phyloP scores from a whole-genome alignment of 2,888 invertebrate species.

The Tridacna crocea region DNA sequence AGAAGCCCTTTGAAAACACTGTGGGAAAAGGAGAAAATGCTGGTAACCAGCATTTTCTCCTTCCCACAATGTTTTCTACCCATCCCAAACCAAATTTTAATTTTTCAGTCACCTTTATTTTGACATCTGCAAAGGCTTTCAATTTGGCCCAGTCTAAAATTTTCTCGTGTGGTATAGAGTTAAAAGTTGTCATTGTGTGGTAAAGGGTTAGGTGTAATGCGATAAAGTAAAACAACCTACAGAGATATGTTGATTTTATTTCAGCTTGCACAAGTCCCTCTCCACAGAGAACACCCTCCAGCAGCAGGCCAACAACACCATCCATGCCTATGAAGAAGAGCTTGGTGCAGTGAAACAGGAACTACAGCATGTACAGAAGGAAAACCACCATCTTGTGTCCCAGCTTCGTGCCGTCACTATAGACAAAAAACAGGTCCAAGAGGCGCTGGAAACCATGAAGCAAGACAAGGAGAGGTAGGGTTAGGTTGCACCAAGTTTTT shows the following conservation, averaged over 20 bases:
- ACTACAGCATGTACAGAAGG: conserved; percentile 63
- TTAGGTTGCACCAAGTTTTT: background rate
- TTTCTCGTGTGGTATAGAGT: no score
- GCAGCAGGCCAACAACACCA: conserved; percentile 73
- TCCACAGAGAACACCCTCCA: conserved; percentile 70
- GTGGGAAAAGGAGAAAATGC: no score
- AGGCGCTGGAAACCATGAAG: conserved; percentile 63
- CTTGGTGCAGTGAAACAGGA: conserved; percentile 59
- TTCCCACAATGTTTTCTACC: no score
- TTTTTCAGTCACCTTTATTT: no score
- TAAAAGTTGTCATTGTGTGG: no score
- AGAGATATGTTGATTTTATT: background rate
- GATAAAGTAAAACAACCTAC: no score
- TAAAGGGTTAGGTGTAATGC: no score
- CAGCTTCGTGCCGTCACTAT: conserved; percentile 63
- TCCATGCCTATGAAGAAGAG: conserved; percentile 65
- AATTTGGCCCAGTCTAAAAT: no score
- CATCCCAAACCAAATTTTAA: no score
- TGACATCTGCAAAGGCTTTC: no score
- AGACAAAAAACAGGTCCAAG: conserved; percentile 68
- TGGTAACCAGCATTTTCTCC: no score
- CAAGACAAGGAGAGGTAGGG: conserved; percentile 62
- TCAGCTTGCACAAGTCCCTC: conserved; percentile 79
- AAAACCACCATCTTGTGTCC: conserved; percentile 65
- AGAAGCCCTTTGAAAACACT: no score